Evolutionary conservation across 1,140 invertebrate genomes (phyloP), one percentile per base, ranked within the genome.

Genomic region (Papilio machaon): DNA sequence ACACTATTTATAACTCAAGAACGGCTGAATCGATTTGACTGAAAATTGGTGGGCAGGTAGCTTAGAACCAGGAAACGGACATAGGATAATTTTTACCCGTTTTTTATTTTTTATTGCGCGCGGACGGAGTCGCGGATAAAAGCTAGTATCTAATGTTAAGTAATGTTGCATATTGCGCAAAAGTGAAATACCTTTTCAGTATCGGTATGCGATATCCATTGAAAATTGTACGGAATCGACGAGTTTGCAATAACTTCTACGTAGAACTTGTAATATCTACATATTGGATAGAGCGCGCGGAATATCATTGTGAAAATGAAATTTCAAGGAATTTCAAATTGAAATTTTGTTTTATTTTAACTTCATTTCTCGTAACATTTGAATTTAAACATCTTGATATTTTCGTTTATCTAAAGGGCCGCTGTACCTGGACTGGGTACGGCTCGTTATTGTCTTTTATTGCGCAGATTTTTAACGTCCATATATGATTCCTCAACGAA

Each of bases 221-320:
- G 17, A 73, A 73, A n/a, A 73, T 73, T 73, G 15, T 47, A 74
- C 43, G 73, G 8, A 47, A 19, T 10, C 23, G 17, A 2, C 17
- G 73, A 54, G 46, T 30, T 76, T 76, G 46, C 47, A 76, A 76
- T 76, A 76, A 54, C 46, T 23, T 76, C 46, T 1, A 43, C 47
- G 74, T 35, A 52, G 74, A 76, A 23, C 6, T 74, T 74, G 74
- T 52, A 76, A 75, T 76, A 2, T 52, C n/a, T 9, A 54, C 47
- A 76, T 76, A 76, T 76, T 76, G 74, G 46, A 76, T 30, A n/a
- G 23, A 30, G 47, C 13, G 13, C 74, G 74, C 11, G 47, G 7
- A n/a, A 76, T 47, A 30, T 47, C 17, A 11, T 70, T 15, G 17
- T 2, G 35, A 13, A 73, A 47, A 46, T 38, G 23, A 35, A 35